Conservation (phyloP, 2,797 vertebrate species). For the Malacoctenus gilli region DNA sequence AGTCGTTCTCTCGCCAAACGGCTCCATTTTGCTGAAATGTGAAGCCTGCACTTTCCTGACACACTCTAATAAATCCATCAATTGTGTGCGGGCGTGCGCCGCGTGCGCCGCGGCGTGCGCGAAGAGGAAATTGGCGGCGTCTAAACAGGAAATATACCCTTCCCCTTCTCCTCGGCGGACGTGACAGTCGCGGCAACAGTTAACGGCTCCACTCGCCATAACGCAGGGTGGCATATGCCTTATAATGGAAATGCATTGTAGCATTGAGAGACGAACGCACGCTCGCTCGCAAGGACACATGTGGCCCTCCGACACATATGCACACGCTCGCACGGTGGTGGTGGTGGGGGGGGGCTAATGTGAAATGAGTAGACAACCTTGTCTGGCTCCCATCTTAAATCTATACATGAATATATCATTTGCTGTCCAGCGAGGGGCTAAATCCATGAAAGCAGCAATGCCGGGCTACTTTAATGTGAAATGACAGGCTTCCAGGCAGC, state of each 20-base stretch:
- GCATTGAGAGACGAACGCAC: slow-evolving; percentile 42
- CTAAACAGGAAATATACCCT: slow-evolving; percentile 75
- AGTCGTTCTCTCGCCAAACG: slow-evolving; percentile 64
- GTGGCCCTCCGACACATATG: slow-evolving; percentile 18
- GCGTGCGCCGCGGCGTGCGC: slow-evolving; percentile 32
- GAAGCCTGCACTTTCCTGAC: slow-evolving; percentile 77
- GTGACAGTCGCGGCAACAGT: slow-evolving; percentile 72
- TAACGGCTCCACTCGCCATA: slow-evolving; percentile 53
- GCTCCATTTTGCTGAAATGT: slow-evolving; percentile 77
- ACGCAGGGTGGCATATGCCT: slow-evolving; percentile 65
- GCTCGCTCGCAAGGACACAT: slow-evolving; percentile 27
- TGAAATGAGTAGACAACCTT: slow-evolving; percentile 49
- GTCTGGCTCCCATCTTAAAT: slow-evolving; percentile 62
- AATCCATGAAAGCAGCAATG: slow-evolving; percentile 62
- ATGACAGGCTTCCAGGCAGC: slow-evolving; percentile 70
- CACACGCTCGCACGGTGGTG: slow-evolving; percentile 17
- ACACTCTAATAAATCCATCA: slow-evolving; percentile 79
- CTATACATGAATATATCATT: slow-evolving; percentile 72
- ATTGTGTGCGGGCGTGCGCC: slow-evolving; percentile 46
- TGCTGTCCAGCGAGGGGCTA: slow-evolving; percentile 52
- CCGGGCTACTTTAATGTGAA: slow-evolving; percentile 67
- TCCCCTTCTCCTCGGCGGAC: slow-evolving; percentile 48
- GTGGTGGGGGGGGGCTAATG: slow-evolving; percentile 48
- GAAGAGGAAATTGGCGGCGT: slow-evolving; percentile 69
- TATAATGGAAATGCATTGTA: slow-evolving; percentile 73